These are phyloP conservation scores for Dicranocentrus wangi DNA, from an alignment of 2,888 invertebrate species.

Conservation along the genomic window DNA sequence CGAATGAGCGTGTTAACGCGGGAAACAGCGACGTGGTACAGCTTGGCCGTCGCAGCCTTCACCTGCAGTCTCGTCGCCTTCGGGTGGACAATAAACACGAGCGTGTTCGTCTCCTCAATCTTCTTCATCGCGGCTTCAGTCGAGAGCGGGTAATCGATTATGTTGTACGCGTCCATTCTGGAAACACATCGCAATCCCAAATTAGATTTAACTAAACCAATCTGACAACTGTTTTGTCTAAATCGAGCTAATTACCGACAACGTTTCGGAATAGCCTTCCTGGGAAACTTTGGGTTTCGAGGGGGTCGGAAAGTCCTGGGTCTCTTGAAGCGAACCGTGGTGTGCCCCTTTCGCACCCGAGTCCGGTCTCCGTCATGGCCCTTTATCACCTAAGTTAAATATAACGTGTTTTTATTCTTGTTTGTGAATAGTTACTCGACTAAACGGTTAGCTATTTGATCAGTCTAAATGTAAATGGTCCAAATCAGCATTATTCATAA, in stretches of 20 bases:
- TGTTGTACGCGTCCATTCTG: slow-evolving; percentile 97
- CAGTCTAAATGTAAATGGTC: background rate
- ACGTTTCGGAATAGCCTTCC: slow-evolving; percentile 93
- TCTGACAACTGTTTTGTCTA: background rate
- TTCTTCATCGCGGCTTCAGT: slow-evolving; percentile 99
- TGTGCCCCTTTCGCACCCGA: slow-evolving; percentile 88
- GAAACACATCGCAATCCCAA: no score
- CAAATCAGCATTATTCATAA: slow-evolving; percentile 75
- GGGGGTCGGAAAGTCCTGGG: slow-evolving; percentile 94
- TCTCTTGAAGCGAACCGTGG: slow-evolving; percentile 94
- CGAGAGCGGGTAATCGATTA: slow-evolving; percentile 97
- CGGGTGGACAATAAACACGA: slow-evolving; percentile 98
- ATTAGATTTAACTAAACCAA: slow-evolving; percentile 17
- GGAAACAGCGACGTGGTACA: slow-evolving; percentile 98
- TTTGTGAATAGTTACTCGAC: background rate
- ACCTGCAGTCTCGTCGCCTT: slow-evolving; percentile 98
- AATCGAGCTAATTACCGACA: slow-evolving; percentile 80
- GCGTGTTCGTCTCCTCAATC: slow-evolving; percentile 99
- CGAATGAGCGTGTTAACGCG: slow-evolving; percentile 98
- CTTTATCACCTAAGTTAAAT: slow-evolving; percentile 83
- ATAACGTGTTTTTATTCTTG: no score
- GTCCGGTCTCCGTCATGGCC: slow-evolving; percentile 89
- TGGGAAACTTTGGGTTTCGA: slow-evolving; percentile 94
- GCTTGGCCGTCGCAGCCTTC: slow-evolving; percentile 95
- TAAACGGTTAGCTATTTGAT: slow-evolving; percentile 71